A percentile compares a stretch with the other conserved stretches of the same genome.
These are phyloP conservation scores for Aramus guarauna DNA, from an alignment of 2,113 vertebrate species.

Conservation along the genomic window DNA sequence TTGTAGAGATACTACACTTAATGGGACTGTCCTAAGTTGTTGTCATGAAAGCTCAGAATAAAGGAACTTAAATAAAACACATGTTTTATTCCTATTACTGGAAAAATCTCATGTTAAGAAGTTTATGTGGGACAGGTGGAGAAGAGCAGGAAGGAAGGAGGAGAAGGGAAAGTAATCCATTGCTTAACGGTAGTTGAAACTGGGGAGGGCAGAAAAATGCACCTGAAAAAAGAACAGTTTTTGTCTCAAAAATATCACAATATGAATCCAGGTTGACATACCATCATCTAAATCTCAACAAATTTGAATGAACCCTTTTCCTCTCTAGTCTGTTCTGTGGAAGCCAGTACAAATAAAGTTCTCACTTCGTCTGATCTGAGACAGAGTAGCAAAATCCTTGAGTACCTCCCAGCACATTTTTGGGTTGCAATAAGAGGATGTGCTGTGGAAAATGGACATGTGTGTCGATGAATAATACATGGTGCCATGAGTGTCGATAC, in stretches of 20 bases:
- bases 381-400: not conserved
- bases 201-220: not conserved
- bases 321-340: not conserved
- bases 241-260: not conserved
- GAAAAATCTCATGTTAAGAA: not conserved
- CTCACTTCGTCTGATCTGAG: not conserved
- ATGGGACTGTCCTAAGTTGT: not conserved
- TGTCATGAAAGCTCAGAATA: not conserved
- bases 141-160: not conserved
- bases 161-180: not conserved
- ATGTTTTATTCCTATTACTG: not conserved
- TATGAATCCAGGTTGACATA: not conserved
- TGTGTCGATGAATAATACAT: rapidly evolving
- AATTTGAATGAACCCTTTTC: not conserved
- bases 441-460: not conserved
- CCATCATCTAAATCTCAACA: not conserved
- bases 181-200: not conserved
- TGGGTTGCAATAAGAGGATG: not conserved
- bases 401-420: not conserved
- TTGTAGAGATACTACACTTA: not conserved
- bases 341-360: not conserved
- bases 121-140: not conserved
- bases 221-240: not conserved
- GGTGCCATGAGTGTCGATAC: not conserved
- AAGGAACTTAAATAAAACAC: not conserved